Evolutionary conservation across 2,797 vertebrate genomes (phyloP), one percentile per base, ranked within the genome.

Genomic region (Lophius americanus): DNA sequence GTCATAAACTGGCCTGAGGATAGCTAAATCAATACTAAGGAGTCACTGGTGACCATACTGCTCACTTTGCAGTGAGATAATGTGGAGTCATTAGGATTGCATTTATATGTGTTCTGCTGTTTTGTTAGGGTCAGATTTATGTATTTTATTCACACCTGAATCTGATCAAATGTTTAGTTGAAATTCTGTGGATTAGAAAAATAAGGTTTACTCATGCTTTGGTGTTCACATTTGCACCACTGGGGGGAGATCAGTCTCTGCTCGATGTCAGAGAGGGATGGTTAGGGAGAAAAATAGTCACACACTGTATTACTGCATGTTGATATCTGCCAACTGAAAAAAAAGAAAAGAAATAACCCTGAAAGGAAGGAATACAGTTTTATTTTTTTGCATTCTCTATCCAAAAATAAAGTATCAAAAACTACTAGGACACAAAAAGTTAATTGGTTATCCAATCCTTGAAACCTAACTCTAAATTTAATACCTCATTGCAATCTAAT

Each of bases 171-270:
- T 10, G 44, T 60, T 53, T 59, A 35, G 33, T 68, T 56, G 61
- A 71, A 74, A 57, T 70, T 62, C 32, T 62, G 14, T 13, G 51
- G 13, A 33, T 53, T 55, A 43, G n/a, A 66, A 46, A 46, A 53
- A 60, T 9, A 37, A 12, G 36, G 44, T 61, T 70, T 59, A 44
- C 23, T 23, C 7, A 3, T 7, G 12, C 9, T 2, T 3, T 57
- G 74, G 56, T 61, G 60, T 82, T 73, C 76, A 60, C 4, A 4
- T 52, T 73, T 65, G 14, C 54, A 70, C 90, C 90, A 88, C 88
- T 80, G 70, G 92, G 88, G 85, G 91, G 91, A 82, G 90, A 78
- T 85, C 86, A 88, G 82, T 69, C 70, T 89, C 90, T 84, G 80
- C 70, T 56, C 11, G 53, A 68, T 56, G 47, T 43, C 50, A 70